Evolutionary conservation across 2,888 invertebrate genomes (phyloP).

Genomic region (Amiota mariae): DNA sequence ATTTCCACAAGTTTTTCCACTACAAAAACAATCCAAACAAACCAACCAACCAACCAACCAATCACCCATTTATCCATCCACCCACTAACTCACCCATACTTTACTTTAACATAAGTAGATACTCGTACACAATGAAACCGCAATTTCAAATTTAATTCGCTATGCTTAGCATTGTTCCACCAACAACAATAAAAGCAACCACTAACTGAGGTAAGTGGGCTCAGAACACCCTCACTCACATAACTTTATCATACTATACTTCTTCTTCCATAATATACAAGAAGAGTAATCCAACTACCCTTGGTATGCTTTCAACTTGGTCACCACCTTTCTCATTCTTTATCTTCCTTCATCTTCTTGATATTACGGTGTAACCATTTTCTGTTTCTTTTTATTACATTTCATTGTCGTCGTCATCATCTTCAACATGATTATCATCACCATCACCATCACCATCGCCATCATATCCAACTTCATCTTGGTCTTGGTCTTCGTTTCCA

Average conservation of each 20-base stretch:
- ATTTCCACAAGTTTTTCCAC: slow-evolving; percentile 45
- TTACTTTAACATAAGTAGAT: neutral
- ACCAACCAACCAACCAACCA: slow-evolving; percentile 39
- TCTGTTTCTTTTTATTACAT: slow-evolving; percentile 56
- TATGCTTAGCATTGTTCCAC: neutral
- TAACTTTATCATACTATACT: slow-evolving; percentile 11
- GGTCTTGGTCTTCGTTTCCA: too few species aligned
- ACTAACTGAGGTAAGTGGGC: neutral
- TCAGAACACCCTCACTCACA: slow-evolving; percentile 35
- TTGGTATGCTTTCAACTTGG: too few species aligned
- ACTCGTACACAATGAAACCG: slow-evolving; percentile 34
- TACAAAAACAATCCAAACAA: too few species aligned
- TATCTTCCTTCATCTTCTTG: slow-evolving; percentile 39
- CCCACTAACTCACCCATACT: slow-evolving; percentile 13
- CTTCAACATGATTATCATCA: slow-evolving; percentile 39
- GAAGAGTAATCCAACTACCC: too few species aligned
- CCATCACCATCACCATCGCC: slow-evolving; percentile 41
- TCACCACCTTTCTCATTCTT: neutral
- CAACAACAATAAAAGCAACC: slow-evolving; percentile 1
- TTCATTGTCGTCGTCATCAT: slow-evolving; percentile 15
- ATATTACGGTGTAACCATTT: slow-evolving; percentile 44
- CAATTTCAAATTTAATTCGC: slow-evolving; percentile 68
- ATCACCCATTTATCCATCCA: slow-evolving; percentile 41
- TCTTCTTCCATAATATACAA: slow-evolving; percentile 26
- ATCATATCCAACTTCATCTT: neutral